These are phyloP conservation scores for Xiphophorus couchianus DNA, from an alignment of 2,113 vertebrate genomes.

Conservation along the genomic window DNA sequence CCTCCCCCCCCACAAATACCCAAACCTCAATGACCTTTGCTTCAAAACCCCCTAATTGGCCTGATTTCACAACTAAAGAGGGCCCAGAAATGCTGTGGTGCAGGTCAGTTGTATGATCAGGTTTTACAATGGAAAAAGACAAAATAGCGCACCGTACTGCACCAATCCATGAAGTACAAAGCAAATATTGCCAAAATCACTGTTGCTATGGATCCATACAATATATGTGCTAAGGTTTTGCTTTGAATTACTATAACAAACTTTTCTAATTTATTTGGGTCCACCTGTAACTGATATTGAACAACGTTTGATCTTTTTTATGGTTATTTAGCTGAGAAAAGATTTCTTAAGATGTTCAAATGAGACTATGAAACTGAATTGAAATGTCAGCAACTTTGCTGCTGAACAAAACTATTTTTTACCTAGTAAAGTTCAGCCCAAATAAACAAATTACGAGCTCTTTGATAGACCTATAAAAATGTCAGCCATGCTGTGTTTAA, in stretches of 20 bases:
- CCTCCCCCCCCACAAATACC: too few relatives aligned
- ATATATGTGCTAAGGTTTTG: too few relatives aligned
- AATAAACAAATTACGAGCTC: constrained; percentile 44
- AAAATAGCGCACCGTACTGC: too few relatives aligned
- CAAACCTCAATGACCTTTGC: too few relatives aligned
- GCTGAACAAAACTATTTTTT: neutral
- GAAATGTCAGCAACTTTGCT: neutral
- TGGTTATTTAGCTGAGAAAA: neutral
- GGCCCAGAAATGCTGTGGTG: too few relatives aligned
- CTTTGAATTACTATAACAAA: too few relatives aligned
- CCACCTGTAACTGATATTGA: neutral
- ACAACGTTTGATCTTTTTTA: neutral
- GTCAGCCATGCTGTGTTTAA: constrained; percentile 33
- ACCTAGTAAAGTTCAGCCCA: neutral
- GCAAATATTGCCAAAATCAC: too few relatives aligned
- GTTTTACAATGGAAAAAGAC: too few relatives aligned
- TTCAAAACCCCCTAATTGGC: too few relatives aligned
- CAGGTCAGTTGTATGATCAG: too few relatives aligned
- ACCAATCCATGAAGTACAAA: too few relatives aligned
- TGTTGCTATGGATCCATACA: neutral
- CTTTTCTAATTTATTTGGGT: neutral
- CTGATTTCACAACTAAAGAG: too few relatives aligned
- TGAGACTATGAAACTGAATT: neutral
- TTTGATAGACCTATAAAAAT: constrained; percentile 22
- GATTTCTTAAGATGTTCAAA: neutral